Conservation (phyloP, 1,140 invertebrate species). For the Drosophila trapezifrons region DNA sequence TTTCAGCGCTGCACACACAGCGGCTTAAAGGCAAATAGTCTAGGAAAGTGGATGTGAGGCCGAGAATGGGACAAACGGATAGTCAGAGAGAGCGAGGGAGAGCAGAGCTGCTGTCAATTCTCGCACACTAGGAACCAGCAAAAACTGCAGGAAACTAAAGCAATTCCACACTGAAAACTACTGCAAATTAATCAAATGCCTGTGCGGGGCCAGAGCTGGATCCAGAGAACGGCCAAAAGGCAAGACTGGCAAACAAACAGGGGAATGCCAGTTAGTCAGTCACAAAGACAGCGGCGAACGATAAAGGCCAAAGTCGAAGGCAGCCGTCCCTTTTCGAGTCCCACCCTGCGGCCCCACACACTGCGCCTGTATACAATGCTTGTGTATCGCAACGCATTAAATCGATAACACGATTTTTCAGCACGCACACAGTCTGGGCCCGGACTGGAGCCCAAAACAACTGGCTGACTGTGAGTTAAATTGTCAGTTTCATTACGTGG, state of each 20-base stretch:
- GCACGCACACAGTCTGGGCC: constrained; percentile 61
- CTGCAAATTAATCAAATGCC: constrained; percentile 81
- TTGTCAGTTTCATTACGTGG: constrained; percentile 82
- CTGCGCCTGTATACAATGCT: constrained; percentile 6
- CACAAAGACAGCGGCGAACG: constrained; percentile 59
- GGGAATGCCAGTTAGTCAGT: constrained; percentile 73
- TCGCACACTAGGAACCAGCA: constrained; percentile 11
- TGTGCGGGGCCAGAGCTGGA: constrained; percentile 32
- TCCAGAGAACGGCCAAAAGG: constrained; percentile 37
- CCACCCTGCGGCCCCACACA: constrained; percentile 38
- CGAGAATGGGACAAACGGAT: not conserved
- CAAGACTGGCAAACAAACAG: constrained; percentile 42
- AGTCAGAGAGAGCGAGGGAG: not conserved
- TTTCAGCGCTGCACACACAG: constrained; percentile 45
- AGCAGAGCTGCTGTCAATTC: constrained; percentile 27
- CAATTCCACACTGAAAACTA: constrained; percentile 81
- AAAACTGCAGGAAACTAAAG: constrained; percentile 68
- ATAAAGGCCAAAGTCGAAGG: constrained; percentile 48
- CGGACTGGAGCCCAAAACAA: constrained; percentile 38
- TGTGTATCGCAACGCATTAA: constrained; percentile 68
- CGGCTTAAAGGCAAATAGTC: constrained; percentile 16
- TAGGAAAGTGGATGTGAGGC: constrained; percentile 4
- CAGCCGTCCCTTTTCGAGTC: constrained; percentile 19
- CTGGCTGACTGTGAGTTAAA: constrained; percentile 72
- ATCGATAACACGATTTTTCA: constrained; percentile 83